phyloP scores from a whole-genome alignment of 2,113 vertebrate species.

The Pteropus alecto region DNA sequence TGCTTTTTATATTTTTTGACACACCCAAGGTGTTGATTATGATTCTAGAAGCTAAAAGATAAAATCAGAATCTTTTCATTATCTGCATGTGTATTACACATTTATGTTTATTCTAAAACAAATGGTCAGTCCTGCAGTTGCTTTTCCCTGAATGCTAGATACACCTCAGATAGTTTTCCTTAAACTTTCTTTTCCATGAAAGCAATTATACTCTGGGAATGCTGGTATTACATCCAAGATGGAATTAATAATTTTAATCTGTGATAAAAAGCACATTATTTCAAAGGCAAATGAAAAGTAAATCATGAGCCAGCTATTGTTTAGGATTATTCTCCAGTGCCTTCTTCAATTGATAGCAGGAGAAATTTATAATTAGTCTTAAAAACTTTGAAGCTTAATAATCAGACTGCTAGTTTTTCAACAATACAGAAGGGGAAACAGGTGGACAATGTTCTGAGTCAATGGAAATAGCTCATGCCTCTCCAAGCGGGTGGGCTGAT shows the following conservation, averaged over 20 bases:
- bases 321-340: background rate
- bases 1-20: background rate
- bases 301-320: background rate
- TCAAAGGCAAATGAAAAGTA: conserved; percentile 30
- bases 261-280: background rate
- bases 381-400: background rate
- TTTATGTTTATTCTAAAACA: conserved; percentile 16
- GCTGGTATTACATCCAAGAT: background rate
- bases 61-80: background rate
- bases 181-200: background rate
- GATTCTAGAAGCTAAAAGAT: background rate
- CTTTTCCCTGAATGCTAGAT: background rate
- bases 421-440: background rate
- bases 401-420: conserved; percentile 21
- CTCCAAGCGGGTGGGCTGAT: background rate
- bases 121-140: background rate
- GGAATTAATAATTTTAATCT: background rate
- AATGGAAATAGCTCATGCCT: background rate
- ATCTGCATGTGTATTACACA: background rate
- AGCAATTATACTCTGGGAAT: background rate
- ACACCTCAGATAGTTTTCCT: background rate
- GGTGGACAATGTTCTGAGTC: background rate
- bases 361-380: conserved; percentile 16
- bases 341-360: background rate
- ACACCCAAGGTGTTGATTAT: background rate